Evolutionary conservation across 2,888 invertebrate species (phyloP).

Genomic region (Muschampia plurimacula): DNA sequence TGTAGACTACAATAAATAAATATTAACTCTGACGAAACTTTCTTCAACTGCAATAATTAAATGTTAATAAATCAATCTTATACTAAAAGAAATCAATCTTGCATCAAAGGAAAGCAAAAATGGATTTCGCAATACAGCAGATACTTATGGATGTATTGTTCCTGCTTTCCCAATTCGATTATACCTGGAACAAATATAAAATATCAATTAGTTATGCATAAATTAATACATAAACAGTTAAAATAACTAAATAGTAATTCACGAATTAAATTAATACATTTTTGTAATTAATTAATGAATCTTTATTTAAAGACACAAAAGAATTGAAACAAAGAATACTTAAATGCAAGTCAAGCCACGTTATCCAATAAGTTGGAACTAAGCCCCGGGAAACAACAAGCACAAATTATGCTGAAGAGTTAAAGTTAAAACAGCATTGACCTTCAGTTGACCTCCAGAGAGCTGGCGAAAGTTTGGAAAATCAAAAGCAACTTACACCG

Average conservation of each 20-base stretch:
- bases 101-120: not conserved
- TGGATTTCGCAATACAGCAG: not conserved
- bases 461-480: conserved; percentile 37
- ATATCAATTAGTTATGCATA: not conserved
- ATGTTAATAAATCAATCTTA: not conserved
- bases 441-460: conserved; percentile 34
- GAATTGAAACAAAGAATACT: not conserved
- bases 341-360: not conserved
- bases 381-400: conserved; percentile 28
- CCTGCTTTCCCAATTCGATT: not conserved
- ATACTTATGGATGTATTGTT: not conserved
- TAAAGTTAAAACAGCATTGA: conserved; percentile 32
- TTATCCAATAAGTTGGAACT: not conserved
- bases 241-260: not conserved
- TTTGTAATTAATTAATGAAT: too few relatives aligned
- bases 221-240: not conserved
- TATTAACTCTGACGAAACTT: too few relatives aligned
- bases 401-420: conserved; percentile 27
- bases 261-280: not conserved
- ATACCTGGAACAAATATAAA: conserved; percentile 14
- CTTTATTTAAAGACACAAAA: not conserved
- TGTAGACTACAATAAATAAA: too few relatives aligned
- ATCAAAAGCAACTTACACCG: conserved; percentile 37
- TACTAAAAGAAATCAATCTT: not conserved
- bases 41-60: too few relatives aligned